Conservation (phyloP, 2,113 vertebrate genomes). For the Phainopepla nitens region DNA sequence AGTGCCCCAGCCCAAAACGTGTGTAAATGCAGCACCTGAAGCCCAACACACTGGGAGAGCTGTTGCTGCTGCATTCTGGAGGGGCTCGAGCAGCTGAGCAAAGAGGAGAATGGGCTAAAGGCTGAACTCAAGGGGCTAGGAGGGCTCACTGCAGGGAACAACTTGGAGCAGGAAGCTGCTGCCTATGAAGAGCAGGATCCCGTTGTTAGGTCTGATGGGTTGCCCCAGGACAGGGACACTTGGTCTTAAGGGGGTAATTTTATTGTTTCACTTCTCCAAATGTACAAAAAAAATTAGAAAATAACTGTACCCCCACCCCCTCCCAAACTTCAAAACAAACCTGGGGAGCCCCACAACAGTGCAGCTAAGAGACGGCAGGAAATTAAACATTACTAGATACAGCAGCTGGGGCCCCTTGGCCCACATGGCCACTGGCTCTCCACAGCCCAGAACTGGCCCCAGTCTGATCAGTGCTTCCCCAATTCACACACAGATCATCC, state of each 20-base stretch:
- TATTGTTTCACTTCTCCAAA: constrained; percentile 80
- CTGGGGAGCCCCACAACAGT: constrained; percentile 75
- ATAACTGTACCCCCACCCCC: constrained; percentile 62
- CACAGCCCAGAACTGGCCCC: constrained; percentile 38
- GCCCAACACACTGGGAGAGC: neutral
- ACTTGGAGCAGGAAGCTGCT: neutral
- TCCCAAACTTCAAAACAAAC: constrained; percentile 66
- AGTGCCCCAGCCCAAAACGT: neutral
- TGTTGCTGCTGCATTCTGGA: neutral
- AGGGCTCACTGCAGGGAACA: neutral
- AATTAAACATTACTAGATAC: constrained; percentile 69
- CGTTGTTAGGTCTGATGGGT: neutral
- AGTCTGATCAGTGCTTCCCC: constrained; percentile 50
- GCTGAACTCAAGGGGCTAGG: neutral
- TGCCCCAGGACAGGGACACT: neutral
- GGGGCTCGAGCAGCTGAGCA: neutral
- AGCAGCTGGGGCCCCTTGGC: constrained; percentile 60
- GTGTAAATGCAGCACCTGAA: fast-evolving
- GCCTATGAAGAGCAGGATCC: neutral
- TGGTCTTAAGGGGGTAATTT: constrained; percentile 71
- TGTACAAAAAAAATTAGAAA: constrained; percentile 87
- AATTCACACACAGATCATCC: constrained; percentile 52
- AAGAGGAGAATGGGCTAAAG: neutral
- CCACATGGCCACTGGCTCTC: constrained; percentile 1
- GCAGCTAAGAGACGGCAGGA: constrained; percentile 73